Evolutionary conservation across 30 jellyfish, hydroid and myxozoan species (phyloP).

Genomic region (Haliclystus octoradiatus): DNA sequence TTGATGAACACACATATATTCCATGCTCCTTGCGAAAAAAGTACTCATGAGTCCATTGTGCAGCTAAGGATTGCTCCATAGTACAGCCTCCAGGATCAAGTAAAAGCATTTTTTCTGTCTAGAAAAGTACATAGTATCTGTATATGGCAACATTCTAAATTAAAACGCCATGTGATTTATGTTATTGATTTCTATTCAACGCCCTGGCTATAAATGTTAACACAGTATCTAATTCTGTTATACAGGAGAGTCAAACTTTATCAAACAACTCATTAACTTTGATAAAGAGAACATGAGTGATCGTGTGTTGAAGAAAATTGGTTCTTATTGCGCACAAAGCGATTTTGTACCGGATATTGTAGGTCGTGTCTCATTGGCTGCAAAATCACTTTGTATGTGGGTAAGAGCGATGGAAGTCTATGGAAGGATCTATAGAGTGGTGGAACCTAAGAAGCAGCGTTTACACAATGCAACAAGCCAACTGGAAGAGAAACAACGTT

Average conservation of each 20-base stretch:
- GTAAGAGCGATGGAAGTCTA: conserved; percentile 98
- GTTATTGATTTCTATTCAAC: no score
- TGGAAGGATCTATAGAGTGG: conserved; percentile 95
- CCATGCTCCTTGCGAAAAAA: no score
- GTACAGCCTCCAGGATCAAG: no score
- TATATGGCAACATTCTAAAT: no score
- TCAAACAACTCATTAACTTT: conserved; percentile 60
- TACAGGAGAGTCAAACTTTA: conserved; percentile 94
- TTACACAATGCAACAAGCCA: conserved; percentile 78
- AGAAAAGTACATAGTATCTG: no score
- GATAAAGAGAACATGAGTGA: conserved; percentile 97
- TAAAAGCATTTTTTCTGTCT: no score
- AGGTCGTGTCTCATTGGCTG: conserved; percentile 96
- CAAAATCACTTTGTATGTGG: conserved; percentile 99
- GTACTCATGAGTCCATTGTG: no score
- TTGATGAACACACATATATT: no score
- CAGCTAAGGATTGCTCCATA: no score
- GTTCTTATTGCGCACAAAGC: conserved; percentile 77
- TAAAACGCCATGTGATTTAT: no score
- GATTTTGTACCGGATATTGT: conserved; percentile 96
- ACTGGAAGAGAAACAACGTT: conserved; percentile 69
- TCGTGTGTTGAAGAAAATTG: conserved; percentile 86
- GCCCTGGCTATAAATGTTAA: no score
- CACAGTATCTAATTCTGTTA: no score
- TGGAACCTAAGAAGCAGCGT: conserved; percentile 91